Percentiles rank a stretch among this genome's conserved stretches.
Evolutionary conservation across 2,797 vertebrate genomes (phyloP).

Genomic region (Melanogrammus aeglefinus): DNA sequence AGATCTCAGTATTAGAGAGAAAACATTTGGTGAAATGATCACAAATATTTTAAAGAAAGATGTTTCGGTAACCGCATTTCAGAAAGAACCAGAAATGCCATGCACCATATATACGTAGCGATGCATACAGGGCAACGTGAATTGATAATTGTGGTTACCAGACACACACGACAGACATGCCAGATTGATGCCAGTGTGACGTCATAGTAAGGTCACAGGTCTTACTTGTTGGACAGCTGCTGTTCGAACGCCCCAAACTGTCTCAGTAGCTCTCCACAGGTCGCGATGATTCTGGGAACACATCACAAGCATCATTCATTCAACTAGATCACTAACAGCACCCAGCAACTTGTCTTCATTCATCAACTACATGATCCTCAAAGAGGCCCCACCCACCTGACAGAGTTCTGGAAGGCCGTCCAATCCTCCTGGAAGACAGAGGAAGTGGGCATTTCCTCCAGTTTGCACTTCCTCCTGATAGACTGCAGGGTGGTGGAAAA

Average conservation of each 20-base stretch:
- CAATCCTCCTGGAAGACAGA: constrained; percentile 93
- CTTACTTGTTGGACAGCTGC: constrained; percentile 92
- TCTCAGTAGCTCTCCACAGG: constrained; percentile 91
- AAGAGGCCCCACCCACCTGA: constrained; percentile 75
- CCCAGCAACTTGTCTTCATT: background rate
- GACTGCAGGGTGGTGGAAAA: constrained; percentile 91
- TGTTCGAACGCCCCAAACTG: constrained; percentile 95
- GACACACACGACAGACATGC: background rate
- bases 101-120: background rate
- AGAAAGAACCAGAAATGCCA: background rate
- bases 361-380: background rate
- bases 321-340: background rate
- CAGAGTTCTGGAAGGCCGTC: constrained; percentile 91
- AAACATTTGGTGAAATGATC: background rate
- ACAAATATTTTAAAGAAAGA: background rate
- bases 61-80: background rate
- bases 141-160: background rate
- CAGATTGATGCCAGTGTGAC: background rate
- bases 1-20: background rate
- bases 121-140: background rate
- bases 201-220: background rate
- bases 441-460: constrained; percentile 81
- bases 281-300: constrained; percentile 84
- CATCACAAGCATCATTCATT: background rate
- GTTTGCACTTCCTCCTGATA: constrained; percentile 87